Percentiles rank a stretch among this genome's conserved stretches.
Conservation (phyloP, 2,113 vertebrate species). For the Aramus guarauna region DNA sequence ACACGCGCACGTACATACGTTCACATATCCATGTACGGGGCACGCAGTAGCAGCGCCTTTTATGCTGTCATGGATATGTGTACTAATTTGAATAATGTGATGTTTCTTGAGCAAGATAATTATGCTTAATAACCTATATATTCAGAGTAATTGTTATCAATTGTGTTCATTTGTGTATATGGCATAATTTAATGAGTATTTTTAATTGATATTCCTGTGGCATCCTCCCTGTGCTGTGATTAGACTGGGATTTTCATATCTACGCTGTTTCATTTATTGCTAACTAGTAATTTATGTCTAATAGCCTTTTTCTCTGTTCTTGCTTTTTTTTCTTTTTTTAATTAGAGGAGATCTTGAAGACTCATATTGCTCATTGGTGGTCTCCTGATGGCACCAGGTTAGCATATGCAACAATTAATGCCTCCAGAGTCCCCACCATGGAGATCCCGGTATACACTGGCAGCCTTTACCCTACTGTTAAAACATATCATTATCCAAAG, state of each 20-base stretch:
- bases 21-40: neutral
- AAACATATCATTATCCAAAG: conserved; percentile 93
- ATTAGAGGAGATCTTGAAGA: conserved; percentile 93
- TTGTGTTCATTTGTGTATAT: conserved; percentile 26
- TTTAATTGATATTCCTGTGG: conserved; percentile 15
- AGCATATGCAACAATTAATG: conserved; percentile 93
- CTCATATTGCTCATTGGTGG: conserved; percentile 96
- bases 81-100: neutral
- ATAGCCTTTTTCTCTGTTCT: neutral
- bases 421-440: conserved; percentile 91
- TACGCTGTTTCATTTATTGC: neutral
- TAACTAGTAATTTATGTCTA: neutral
- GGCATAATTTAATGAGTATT: neutral
- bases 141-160: conserved; percentile 13
- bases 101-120: conserved; percentile 23
- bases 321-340: neutral
- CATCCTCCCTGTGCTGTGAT: neutral
- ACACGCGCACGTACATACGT: fast-evolving
- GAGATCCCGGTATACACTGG: conserved; percentile 91
- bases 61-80: neutral
- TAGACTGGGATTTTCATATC: neutral
- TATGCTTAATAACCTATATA: conserved; percentile 17
- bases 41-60: neutral
- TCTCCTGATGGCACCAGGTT: conserved; percentile 91
- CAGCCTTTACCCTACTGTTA: conserved; percentile 83